Base-by-base conservation (phyloP, 2,797 vertebrate species). In the Erpetoichthys calabaricus region DNA sequence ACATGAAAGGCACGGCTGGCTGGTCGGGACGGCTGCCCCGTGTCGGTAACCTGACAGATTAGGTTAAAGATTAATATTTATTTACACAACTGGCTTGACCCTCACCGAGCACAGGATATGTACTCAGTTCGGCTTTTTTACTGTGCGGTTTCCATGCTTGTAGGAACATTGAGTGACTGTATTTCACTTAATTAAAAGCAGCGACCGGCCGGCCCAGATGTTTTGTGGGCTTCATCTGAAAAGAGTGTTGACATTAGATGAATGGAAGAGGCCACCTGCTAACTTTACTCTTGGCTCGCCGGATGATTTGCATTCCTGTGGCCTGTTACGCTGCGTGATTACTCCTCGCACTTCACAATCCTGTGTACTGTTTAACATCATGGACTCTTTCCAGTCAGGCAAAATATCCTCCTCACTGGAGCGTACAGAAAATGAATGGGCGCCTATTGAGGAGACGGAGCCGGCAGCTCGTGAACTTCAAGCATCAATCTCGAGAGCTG, bases 301-400 rank as follows among this genome's bases (percentile, higher is more conserved):
- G 78, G 81, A 80, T 83, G 87, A 87, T 94, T 91, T 93, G 90
- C 89, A 92, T 94, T 97, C 91, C 92, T 93, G 90, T 71, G 89
- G 92, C 85, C 88, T 88, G 83, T 85, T 88, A 86, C 90, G 86
- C 88, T 75, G 84, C 86, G 79, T 88, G 90, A 89, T 86, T 81
- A 84, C 85, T 84, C 86, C 86, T 80, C 79, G 79, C 86, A 89
- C 89, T 89, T 88, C 79, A 82, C 80, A 91, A 88, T 80, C 83
- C 76, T 70, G 69, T 81, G 87, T 82, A 85, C 87, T 94, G 91
- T 89, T 91, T 85, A 91, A 88, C 80, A 86, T 87, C 70, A 73
- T 73, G 79, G 85, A 86, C 84, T 84, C 80, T 73, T 84, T 89
- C 82, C 84, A 91, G 86, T 78, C 79, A 70, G 62, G 69, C 77